phyloP scores from a whole-genome alignment of 2,113 vertebrate species.

The Pachyramphus minor region DNA sequence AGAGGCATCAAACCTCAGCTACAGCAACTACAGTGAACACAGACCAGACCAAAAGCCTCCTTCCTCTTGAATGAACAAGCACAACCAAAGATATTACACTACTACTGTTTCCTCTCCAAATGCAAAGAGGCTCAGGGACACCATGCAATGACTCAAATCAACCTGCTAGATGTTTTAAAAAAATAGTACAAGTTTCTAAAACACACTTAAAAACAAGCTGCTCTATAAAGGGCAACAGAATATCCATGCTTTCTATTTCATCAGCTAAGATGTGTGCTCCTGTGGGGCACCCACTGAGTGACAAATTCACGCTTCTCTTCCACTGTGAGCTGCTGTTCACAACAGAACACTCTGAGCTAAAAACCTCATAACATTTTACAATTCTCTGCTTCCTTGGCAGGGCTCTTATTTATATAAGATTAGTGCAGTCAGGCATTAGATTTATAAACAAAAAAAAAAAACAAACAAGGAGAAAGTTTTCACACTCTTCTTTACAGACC shows the following conservation, averaged over 20 bases:
- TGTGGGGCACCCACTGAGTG: not conserved
- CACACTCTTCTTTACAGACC: not conserved
- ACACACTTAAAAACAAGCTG: not conserved
- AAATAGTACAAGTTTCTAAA: slow-evolving; percentile 3
- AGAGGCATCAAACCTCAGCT: not conserved
- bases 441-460: slow-evolving; percentile 36
- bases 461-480: slow-evolving; percentile 31
- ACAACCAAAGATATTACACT: not conserved
- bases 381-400: slow-evolving; percentile 3
- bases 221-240: slow-evolving; percentile 8
- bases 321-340: not conserved
- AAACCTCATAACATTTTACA: not conserved
- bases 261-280: not conserved
- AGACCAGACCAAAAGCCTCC: not conserved
- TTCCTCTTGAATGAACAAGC: not conserved
- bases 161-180: not conserved
- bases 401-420: slow-evolving; percentile 20
- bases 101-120: not conserved
- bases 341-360: not conserved
- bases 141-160: not conserved
- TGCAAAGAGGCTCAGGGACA: not conserved
- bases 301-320: not conserved
- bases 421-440: slow-evolving; percentile 26
- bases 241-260: not conserved
- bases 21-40: not conserved